Conservation (phyloP, 2,888 invertebrate genomes). For the Monochamus alternatus region DNA sequence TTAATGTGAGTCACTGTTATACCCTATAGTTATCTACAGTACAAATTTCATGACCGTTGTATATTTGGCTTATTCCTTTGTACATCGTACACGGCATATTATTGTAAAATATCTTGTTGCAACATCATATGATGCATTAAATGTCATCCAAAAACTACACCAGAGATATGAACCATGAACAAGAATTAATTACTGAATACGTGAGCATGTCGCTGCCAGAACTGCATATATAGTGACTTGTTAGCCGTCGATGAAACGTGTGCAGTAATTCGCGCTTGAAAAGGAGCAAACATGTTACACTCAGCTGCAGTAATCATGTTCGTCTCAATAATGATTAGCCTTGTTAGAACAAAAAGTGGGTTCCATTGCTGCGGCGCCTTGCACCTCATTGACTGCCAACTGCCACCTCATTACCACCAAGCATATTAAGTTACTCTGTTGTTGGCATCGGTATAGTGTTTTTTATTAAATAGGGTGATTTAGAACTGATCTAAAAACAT, state of each 20-base stretch:
- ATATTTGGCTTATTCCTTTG: too few species aligned
- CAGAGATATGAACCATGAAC: constrained; percentile 18
- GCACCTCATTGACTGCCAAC: constrained; percentile 54
- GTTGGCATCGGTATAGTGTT: too few species aligned
- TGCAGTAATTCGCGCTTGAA: constrained; percentile 43
- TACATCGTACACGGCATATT: too few species aligned
- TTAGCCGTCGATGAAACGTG: constrained; percentile 52
- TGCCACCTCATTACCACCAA: constrained; percentile 52
- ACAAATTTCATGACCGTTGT: too few species aligned
- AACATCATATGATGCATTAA: too few species aligned
- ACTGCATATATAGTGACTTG: constrained; percentile 38
- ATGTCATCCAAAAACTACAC: neutral
- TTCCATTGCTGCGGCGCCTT: constrained; percentile 46
- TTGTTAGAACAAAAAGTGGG: constrained; percentile 55
- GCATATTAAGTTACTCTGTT: too few species aligned
- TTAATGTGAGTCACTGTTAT: too few species aligned
- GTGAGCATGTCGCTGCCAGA: constrained; percentile 9
- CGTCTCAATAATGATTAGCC: constrained; percentile 54
- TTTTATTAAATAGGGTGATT: too few species aligned
- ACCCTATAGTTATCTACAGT: too few species aligned
- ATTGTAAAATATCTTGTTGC: too few species aligned
- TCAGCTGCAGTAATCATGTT: constrained; percentile 44
- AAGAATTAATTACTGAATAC: constrained; percentile 24
- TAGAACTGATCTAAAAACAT: too few species aligned
- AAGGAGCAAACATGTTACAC: constrained; percentile 29